Base-by-base conservation (phyloP, 92 coral and sea anemone species). In the Palythoa grandis region DNA sequence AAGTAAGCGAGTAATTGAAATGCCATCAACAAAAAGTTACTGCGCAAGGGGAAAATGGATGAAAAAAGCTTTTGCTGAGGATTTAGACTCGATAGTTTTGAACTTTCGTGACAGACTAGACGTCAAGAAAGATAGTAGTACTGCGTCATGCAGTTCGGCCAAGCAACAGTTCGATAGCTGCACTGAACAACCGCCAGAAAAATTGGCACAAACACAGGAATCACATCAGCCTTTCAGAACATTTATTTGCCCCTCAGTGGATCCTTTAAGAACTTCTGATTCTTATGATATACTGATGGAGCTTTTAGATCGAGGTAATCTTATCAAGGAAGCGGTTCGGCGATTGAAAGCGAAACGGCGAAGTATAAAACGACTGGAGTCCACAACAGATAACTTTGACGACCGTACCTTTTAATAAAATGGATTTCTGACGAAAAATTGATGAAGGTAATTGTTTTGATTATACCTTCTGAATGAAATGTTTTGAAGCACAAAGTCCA, bases 311-410 rank as follows among this genome's bases (percentile, higher is more conserved):
- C 93, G 91, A 75, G 93, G 98, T 11, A 94, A 74, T 83, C 80
- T 94, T 76, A 94, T 94, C 76, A 94, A 94, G 58, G 98, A 94
- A 77, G 98, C 98, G 3, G 98, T 94, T 50, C 92, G 93, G 53
- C 84, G 95, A 53, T 24, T 94, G 88, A 90, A 90, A 70, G 74
- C 90, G 35, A 88, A 82, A 72, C 57, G 87, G 35, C 88, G 95
- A 53, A 80, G 90, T 85, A 29, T 29, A 29, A 94, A 94, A 73
- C 95, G 98, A 50, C 89, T 94, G 13, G 93, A 89, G 11, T 95
- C 85, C 12, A 48, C 72, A 23, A 24, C 74, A 19, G 85, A 66
- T 3, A 74, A 66, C 19, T 80, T 80, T 50, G 85, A 80, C 74
- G 85, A 80, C n/a, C 85, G 85, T 37, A 80, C 74, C 4, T 80